Evolutionary conservation across 2,797 vertebrate genomes (phyloP).

Genomic region (Sciurus vulgaris): DNA sequence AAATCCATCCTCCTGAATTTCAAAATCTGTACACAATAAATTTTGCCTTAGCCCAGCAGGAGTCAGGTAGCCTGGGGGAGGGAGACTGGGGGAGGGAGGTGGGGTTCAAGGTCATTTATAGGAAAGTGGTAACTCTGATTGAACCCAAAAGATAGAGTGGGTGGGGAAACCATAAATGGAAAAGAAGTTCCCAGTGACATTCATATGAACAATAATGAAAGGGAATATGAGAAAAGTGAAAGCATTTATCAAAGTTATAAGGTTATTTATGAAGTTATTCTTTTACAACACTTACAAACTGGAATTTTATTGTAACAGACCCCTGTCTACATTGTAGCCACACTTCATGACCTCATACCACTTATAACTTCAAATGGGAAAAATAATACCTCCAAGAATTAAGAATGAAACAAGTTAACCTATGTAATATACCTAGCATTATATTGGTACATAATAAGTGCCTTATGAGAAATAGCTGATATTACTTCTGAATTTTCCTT

Average conservation of each 20-base stretch:
- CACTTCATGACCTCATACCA: neutral
- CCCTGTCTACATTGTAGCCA: rapidly evolving
- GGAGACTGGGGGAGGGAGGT: neutral
- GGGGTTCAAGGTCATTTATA: conserved; percentile 1
- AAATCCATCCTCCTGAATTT: conserved; percentile 49
- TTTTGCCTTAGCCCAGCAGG: neutral
- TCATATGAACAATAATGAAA: neutral
- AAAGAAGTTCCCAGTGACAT: neutral
- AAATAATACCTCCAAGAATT: neutral
- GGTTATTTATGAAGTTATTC: neutral
- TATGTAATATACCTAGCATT: neutral
- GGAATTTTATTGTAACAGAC: neutral
- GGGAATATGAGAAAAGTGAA: neutral
- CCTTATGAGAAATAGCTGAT: neutral
- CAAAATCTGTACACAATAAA: neutral
- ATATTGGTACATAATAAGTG: neutral
- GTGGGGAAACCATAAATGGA: neutral
- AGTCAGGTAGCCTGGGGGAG: neutral
- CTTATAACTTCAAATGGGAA: neutral
- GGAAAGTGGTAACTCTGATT: neutral
- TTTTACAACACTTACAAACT: neutral
- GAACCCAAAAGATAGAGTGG: neutral
- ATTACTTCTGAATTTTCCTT: conserved; percentile 35
- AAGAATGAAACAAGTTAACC: neutral
- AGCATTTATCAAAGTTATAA: neutral